These are phyloP conservation scores for Philypnodon macrostomus DNA, from an alignment of 2,797 vertebrate genomes.

Conservation along the genomic window DNA sequence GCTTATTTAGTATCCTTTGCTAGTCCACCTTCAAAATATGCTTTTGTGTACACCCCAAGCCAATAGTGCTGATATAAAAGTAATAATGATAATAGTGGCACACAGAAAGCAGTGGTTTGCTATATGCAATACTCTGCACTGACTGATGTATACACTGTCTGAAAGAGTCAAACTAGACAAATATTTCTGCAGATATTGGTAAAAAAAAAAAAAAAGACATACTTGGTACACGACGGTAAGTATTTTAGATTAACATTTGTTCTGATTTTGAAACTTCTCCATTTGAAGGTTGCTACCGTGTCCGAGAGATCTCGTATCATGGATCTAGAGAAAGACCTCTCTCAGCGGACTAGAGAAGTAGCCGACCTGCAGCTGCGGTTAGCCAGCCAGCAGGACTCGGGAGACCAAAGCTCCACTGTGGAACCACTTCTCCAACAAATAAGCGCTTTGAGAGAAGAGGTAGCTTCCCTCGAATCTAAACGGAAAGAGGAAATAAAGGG, in stretches of 20 bases:
- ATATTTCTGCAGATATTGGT: too few species aligned
- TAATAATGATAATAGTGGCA: too few species aligned
- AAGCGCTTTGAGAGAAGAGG: constrained; percentile 82
- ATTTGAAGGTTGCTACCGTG: constrained; percentile 91
- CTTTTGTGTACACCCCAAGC: constrained; percentile 19
- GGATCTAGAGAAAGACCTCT: constrained; percentile 92
- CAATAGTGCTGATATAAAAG: too few species aligned
- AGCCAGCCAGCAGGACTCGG: constrained; percentile 76
- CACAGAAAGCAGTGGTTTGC: too few species aligned
- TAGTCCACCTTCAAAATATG: constrained; percentile 31
- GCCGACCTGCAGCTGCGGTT: constrained; percentile 84
- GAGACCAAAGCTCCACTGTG: constrained; percentile 63
- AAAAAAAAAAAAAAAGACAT: too few species aligned
- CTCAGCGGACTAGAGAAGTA: constrained; percentile 84
- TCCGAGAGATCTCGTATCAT: constrained; percentile 96
- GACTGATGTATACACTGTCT: too few species aligned
- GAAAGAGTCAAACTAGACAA: too few species aligned
- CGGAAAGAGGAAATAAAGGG: constrained; percentile 76
- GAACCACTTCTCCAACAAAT: constrained; percentile 88
- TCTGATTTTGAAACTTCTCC: constrained; percentile 50
- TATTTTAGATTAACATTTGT: constrained; percentile 1
- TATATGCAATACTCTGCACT: too few species aligned
- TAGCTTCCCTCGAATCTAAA: constrained; percentile 74
- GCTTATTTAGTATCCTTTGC: constrained; percentile 61
- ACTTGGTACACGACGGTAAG: constrained; percentile 6